Evolutionary conservation across 2,888 invertebrate species (phyloP).

Genomic region (Tinea pellionella): DNA sequence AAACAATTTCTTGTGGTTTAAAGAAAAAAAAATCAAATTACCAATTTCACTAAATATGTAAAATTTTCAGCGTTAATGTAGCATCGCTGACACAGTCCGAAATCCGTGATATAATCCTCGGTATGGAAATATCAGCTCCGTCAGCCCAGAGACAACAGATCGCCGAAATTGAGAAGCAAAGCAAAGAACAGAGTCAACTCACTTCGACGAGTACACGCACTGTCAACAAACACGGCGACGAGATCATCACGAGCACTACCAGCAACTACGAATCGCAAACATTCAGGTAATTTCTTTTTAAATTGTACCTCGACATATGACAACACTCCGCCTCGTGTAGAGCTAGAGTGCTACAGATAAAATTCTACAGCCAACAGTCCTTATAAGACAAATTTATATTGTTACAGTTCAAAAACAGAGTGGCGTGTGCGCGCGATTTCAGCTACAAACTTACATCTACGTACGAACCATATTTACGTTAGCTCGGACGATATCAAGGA

Average conservation of each 20-base stretch:
- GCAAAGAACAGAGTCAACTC: constrained; percentile 97
- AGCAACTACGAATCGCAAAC: constrained; percentile 99
- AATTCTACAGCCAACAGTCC: too few relatives aligned
- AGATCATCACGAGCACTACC: constrained; percentile 98
- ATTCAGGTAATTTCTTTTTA: constrained; percentile 70
- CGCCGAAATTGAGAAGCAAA: constrained; percentile 99
- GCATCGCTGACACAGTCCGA: constrained; percentile 99
- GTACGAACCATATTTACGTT: constrained; percentile 99
- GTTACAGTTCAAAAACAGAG: constrained; percentile 91
- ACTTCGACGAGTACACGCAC: constrained; percentile 99
- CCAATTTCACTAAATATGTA: not conserved
- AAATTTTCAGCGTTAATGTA: constrained; percentile 85
- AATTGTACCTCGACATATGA: not conserved
- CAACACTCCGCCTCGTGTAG: too few relatives aligned
- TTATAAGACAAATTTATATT: too few relatives aligned
- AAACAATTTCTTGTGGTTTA: too few relatives aligned
- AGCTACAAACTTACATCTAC: constrained; percentile 94
- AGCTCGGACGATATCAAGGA: constrained; percentile 99
- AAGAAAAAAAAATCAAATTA: not conserved
- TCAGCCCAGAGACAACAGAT: constrained; percentile 99
- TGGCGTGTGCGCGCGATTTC: constrained; percentile 99
- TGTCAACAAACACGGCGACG: constrained; percentile 99
- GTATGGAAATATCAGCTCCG: constrained; percentile 99
- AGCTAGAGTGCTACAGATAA: too few relatives aligned
- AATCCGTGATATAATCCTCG: constrained; percentile 98